A percentile compares a stretch with the other conserved stretches of the same genome.
Evolutionary conservation across 2,113 vertebrate genomes (phyloP).

Genomic region (Corapipo altera): DNA sequence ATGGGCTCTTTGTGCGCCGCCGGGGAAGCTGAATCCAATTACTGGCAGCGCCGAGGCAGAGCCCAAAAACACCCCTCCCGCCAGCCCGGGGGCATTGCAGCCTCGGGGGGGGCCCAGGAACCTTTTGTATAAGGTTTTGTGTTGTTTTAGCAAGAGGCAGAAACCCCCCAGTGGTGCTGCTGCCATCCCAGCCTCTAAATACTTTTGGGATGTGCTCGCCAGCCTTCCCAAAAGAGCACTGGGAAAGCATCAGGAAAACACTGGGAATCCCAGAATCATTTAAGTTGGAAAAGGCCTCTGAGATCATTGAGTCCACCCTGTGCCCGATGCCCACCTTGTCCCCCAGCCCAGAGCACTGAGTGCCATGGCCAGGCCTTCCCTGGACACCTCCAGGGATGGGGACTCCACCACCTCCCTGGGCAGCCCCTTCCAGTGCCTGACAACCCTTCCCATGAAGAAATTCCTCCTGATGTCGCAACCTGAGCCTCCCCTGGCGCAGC

Average conservation of each 20-base stretch:
- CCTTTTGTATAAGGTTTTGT: not conserved
- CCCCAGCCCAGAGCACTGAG: not conserved
- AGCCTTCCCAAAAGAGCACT: rapidly evolving
- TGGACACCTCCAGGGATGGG: not conserved
- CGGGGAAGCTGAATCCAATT: slow-evolving; percentile 70
- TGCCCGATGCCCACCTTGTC: rapidly evolving
- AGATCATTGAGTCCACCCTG: rapidly evolving
- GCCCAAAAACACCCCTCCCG: not conserved
- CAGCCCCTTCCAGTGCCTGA: rapidly evolving
- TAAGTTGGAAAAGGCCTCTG: not conserved
- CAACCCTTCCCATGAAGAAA: rapidly evolving
- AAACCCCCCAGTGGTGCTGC: not conserved
- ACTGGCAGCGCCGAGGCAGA: not conserved
- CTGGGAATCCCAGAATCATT: not conserved
- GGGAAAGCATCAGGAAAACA: not conserved
- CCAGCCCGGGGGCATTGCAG: not conserved
- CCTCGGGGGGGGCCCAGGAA: not conserved
- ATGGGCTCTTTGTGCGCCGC: slow-evolving; percentile 69
- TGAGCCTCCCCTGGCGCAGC: not conserved
- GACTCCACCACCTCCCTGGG: not conserved
- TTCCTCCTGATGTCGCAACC: not conserved
- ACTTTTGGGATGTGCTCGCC: not conserved
- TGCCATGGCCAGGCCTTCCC: rapidly evolving
- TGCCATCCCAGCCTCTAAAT: not conserved
- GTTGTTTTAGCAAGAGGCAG: not conserved